Evolutionary conservation across 2,113 vertebrate species (phyloP).

Genomic region (Orycteropus afer): DNA sequence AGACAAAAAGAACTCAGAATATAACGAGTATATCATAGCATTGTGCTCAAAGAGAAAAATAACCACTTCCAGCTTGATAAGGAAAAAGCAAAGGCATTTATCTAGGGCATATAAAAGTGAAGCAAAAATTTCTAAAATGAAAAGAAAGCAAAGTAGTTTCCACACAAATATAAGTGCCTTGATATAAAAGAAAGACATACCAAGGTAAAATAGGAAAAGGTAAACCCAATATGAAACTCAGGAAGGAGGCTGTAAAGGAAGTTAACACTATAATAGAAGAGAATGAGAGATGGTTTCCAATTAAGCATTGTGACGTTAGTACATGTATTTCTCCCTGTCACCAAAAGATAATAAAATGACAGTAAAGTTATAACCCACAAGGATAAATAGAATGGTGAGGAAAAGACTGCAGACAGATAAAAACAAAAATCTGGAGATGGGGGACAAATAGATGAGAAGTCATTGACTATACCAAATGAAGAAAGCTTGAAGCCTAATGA

Average conservation of each 20-base stretch:
- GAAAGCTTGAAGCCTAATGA: background rate
- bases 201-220: background rate
- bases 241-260: constrained; percentile 29
- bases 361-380: background rate
- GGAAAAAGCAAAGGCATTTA: constrained; percentile 41
- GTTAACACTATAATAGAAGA: background rate
- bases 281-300: background rate
- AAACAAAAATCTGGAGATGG: background rate
- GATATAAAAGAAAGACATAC: background rate
- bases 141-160: constrained; percentile 27
- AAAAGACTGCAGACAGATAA: background rate
- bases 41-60: background rate
- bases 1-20: background rate
- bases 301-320: background rate
- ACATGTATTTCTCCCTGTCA: background rate
- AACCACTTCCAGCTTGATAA: background rate
- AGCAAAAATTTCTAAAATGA: background rate
- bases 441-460: background rate
- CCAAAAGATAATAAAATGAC: background rate
- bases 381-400: background rate
- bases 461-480: background rate
- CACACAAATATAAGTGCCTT: background rate
- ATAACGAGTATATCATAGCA: background rate
- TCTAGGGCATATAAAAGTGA: background rate
- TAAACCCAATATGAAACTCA: background rate